Percentiles rank a stretch among this genome's conserved stretches.
Conservation (phyloP, 35 echinoderm and acorn worm species). For the Stichopus chloronotus region DNA sequence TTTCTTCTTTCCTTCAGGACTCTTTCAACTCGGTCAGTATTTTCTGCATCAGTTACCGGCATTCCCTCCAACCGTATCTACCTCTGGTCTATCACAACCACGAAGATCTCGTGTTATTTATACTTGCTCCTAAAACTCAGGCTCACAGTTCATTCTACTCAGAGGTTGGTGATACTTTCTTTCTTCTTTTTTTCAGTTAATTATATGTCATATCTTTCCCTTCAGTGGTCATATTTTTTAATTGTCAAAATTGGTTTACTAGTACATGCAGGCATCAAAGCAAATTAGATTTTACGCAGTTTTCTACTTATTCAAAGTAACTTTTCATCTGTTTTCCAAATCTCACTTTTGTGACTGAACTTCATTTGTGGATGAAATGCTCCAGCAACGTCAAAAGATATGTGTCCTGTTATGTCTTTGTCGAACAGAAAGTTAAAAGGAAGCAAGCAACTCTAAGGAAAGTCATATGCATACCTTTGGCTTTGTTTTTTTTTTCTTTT, state of each 20-base stretch:
- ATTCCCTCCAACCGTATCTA: slow-evolving; percentile 86
- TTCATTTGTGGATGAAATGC: too few relatives aligned
- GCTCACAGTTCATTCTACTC: slow-evolving; percentile 76
- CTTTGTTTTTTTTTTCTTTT: too few relatives aligned
- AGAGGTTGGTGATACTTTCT: slow-evolving; percentile 58
- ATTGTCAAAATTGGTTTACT: background rate
- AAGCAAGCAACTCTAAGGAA: too few relatives aligned
- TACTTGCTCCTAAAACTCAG: slow-evolving; percentile 85
- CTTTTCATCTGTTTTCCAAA: too few relatives aligned
- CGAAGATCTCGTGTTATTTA: slow-evolving; percentile 79
- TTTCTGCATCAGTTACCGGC: slow-evolving; percentile 83
- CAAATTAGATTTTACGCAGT: background rate
- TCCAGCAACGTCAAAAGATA: too few relatives aligned
- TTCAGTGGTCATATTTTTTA: background rate
- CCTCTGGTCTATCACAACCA: slow-evolving; percentile 81
- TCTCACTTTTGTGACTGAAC: too few relatives aligned
- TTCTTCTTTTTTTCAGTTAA: background rate
- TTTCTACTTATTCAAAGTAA: background rate
- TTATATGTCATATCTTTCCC: background rate
- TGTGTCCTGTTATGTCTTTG: too few relatives aligned
- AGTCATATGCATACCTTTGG: too few relatives aligned
- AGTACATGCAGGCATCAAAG: background rate
- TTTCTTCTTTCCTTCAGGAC: slow-evolving; percentile 60
- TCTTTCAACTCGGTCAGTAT: slow-evolving; percentile 76
- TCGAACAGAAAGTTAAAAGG: too few relatives aligned